Conservation (phyloP, 2,113 vertebrate species). For the Rhinogobius similis region DNA sequence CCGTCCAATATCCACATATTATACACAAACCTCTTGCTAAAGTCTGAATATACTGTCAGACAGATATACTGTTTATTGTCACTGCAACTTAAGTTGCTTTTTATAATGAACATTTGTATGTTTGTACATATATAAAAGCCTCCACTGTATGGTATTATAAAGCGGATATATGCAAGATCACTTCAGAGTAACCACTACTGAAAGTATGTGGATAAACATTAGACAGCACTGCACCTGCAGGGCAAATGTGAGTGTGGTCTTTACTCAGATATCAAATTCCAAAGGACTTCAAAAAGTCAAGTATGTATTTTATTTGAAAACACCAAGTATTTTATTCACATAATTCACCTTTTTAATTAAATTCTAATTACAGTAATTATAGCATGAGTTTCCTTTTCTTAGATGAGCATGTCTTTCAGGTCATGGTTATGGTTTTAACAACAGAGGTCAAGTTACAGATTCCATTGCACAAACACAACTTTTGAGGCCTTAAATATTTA, state of each 20-base stretch:
- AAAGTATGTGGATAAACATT: constrained; percentile 10
- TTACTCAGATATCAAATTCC: constrained; percentile 44
- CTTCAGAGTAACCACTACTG: constrained; percentile 32
- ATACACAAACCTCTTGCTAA: background rate
- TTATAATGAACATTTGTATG: constrained; percentile 15
- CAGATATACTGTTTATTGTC: too few relatives aligned
- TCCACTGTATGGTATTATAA: constrained; percentile 21
- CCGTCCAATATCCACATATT: constrained; percentile 11
- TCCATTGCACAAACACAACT: background rate
- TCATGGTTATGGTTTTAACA: background rate
- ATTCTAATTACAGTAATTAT: constrained; percentile 32
- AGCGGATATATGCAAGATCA: constrained; percentile 7
- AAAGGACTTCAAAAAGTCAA: constrained; percentile 32
- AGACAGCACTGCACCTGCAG: constrained; percentile 2
- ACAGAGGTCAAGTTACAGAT: background rate
- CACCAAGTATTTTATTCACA: background rate
- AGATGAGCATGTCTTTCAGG: background rate
- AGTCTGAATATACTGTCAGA: constrained; percentile 33
- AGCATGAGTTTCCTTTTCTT: constrained; percentile 4
- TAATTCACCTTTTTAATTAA: constrained; percentile 31
- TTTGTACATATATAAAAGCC: constrained; percentile 1
- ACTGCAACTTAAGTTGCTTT: constrained; percentile 25
- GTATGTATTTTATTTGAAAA: background rate
- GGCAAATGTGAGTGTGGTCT: background rate
- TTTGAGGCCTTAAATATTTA: background rate